Percentiles rank a stretch among this genome's conserved stretches.
Evolutionary conservation across 1,140 invertebrate genomes (phyloP).

Genomic region (Leptinotarsa undecemlineata): DNA sequence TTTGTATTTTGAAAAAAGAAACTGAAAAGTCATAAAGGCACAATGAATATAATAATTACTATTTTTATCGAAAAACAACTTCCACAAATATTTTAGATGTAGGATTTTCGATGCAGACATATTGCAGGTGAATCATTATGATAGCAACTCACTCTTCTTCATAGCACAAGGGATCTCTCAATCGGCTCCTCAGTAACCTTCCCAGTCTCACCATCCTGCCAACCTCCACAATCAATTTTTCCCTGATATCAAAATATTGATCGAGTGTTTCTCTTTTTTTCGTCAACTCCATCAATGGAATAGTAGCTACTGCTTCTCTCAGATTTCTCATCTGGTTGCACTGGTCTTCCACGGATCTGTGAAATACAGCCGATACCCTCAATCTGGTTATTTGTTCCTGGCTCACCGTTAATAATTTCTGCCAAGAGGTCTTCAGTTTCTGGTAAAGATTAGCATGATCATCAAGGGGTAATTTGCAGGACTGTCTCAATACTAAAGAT

Average conservation of each 20-base stretch:
- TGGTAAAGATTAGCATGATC: slow-evolving; percentile 61
- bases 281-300: slow-evolving; percentile 48
- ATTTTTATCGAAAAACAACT: too few relatives aligned
- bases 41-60: too few relatives aligned
- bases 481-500: slow-evolving; percentile 72
- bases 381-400: slow-evolving; percentile 79
- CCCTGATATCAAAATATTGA: slow-evolving; percentile 65
- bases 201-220: slow-evolving; percentile 75
- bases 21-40: too few relatives aligned
- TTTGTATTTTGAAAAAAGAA: too few relatives aligned
- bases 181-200: slow-evolving; percentile 67
- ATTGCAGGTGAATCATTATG: too few relatives aligned
- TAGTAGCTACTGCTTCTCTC: slow-evolving; percentile 58
- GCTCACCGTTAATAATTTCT: slow-evolving; percentile 68
- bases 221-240: slow-evolving; percentile 72
- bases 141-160: slow-evolving; percentile 36
- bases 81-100: too few relatives aligned
- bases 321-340: slow-evolving; percentile 63
- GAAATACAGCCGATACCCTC: slow-evolving; percentile 75
- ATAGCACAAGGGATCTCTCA: slow-evolving; percentile 60
- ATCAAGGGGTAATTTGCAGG: slow-evolving; percentile 68
- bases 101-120: too few relatives aligned
- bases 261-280: slow-evolving; percentile 52
- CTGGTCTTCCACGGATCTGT: slow-evolving; percentile 73
- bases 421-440: slow-evolving; percentile 70